phyloP scores from a whole-genome alignment of 2,797 vertebrate species.

The Poecilia picta region DNA sequence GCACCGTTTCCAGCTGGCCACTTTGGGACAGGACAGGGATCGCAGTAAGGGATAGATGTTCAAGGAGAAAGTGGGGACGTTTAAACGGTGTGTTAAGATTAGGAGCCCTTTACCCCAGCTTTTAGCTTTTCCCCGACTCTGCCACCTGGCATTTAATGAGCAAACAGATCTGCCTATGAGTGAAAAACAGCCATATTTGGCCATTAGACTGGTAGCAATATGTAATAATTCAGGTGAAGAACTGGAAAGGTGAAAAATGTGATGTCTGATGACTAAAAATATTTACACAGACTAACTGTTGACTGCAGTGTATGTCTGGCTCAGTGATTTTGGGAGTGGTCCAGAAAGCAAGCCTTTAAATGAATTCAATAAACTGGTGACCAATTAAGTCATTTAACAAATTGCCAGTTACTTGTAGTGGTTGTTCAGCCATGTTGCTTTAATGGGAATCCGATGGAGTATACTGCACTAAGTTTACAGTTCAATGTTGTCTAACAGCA shows the following conservation, averaged over 20 bases:
- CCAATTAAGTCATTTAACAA: constrained; percentile 80
- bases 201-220: background rate
- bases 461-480: constrained; percentile 50
- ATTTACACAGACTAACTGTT: constrained; percentile 49
- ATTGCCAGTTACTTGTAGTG: constrained; percentile 73
- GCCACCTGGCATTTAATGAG: constrained; percentile 67
- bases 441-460: constrained; percentile 75
- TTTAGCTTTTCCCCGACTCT: constrained; percentile 50
- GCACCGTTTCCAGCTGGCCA: constrained; percentile 78
- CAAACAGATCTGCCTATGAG: constrained; percentile 54
- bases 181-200: constrained; percentile 46
- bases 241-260: constrained; percentile 15
- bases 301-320: constrained; percentile 52
- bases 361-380: constrained; percentile 78
- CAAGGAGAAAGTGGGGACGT: constrained; percentile 74
- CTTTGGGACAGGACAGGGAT: constrained; percentile 72
- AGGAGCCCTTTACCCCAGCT: constrained; percentile 56
- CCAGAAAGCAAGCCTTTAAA: constrained; percentile 74
- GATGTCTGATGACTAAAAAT: constrained; percentile 30
- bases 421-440: constrained; percentile 75
- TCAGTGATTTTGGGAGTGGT: constrained; percentile 73
- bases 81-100: constrained; percentile 66
- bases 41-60: constrained; percentile 74
- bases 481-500: constrained; percentile 50
- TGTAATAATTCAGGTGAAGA: constrained; percentile 13